Percentiles rank a stretch among this genome's conserved stretches.
Evolutionary conservation across 2,888 invertebrate species (phyloP).

Genomic region (Rhingia rostrata): DNA sequence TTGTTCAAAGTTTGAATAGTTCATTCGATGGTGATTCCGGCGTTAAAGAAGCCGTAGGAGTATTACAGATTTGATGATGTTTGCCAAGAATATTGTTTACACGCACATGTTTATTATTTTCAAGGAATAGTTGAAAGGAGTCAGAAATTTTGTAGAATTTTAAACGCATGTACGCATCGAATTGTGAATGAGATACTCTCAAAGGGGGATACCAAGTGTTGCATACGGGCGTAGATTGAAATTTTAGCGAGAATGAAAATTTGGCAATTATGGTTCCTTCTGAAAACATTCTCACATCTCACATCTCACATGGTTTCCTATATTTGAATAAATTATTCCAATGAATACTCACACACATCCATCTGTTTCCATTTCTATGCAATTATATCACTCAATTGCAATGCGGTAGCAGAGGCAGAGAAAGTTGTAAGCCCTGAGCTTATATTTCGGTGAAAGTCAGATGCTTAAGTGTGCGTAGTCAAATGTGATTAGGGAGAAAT

Average conservation of each 20-base stretch:
- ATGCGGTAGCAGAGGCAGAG: background rate
- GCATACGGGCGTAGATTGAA: background rate
- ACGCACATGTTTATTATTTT: no score
- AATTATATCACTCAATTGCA: constrained; percentile 37
- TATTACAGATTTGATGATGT: no score
- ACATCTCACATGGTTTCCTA: background rate
- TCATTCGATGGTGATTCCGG: no score
- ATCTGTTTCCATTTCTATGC: constrained; percentile 25
- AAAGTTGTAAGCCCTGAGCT: background rate
- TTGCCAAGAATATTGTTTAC: no score
- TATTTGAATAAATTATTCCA: background rate
- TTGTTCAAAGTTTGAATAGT: background rate
- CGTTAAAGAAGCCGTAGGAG: no score
- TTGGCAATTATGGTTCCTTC: background rate
- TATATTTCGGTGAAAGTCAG: constrained; percentile 11
- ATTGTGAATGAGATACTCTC: background rate
- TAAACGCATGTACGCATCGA: background rate
- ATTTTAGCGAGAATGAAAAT: no score
- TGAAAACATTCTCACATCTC: no score
- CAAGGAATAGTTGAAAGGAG: no score
- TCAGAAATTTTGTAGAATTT: no score
- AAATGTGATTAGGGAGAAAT: constrained; percentile 25
- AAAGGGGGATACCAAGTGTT: background rate
- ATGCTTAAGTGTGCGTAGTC: constrained; percentile 22
- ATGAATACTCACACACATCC: background rate